A percentile compares a stretch with the other conserved stretches of the same genome.
phyloP scores from a whole-genome alignment of 2,888 invertebrate species.

The Luperina testacea region DNA sequence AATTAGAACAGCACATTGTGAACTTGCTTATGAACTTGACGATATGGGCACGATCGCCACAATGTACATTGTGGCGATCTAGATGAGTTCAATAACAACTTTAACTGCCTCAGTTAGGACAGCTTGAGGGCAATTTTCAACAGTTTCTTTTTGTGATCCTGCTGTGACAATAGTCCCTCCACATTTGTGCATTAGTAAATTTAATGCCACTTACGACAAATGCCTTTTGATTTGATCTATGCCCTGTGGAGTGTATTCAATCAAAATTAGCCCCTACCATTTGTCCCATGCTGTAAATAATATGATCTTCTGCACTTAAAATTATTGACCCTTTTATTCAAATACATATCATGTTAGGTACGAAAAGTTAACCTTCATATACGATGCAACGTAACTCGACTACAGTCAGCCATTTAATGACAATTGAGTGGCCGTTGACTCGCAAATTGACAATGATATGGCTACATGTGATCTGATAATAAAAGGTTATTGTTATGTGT shows the following conservation, averaged over 20 bases:
- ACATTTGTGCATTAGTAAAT: neutral
- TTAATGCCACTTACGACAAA: neutral
- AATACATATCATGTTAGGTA: constrained; percentile 1
- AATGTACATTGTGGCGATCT: neutral
- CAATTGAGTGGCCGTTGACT: constrained; percentile 63
- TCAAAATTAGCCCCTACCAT: constrained; percentile 10
- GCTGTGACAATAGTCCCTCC: neutral
- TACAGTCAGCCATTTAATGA: constrained; percentile 42
- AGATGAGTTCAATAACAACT: neutral
- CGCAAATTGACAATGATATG: constrained; percentile 57
- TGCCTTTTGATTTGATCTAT: neutral
- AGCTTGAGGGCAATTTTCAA: neutral
- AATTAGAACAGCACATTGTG: neutral
- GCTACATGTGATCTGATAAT: constrained; percentile 42
- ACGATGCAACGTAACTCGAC: constrained; percentile 38
- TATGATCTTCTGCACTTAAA: constrained; percentile 4
- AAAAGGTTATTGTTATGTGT: constrained; percentile 44
- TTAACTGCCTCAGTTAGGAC: neutral
- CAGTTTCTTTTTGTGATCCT: neutral
- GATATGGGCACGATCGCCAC: too few relatives aligned
- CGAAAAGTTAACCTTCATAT: constrained; percentile 32
- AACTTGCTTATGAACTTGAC: neutral
- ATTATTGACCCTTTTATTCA: constrained; percentile 18
- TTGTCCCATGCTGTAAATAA: constrained; percentile 8
- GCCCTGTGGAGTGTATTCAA: neutral